Base-by-base conservation (phyloP, 2,888 invertebrate species). In the Hyles lineata region DNA sequence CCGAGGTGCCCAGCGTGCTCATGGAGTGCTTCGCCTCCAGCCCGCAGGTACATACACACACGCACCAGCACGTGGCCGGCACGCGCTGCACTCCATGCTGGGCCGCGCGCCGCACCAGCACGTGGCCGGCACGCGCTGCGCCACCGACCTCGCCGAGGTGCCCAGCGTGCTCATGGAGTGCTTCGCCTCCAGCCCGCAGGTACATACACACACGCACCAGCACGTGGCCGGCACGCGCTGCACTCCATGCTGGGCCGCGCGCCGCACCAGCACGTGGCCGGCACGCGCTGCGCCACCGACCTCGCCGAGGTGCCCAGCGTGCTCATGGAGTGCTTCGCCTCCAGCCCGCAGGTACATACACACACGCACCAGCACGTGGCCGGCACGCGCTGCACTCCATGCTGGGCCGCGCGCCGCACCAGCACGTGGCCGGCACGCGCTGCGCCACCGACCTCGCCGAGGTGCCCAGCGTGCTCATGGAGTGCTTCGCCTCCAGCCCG, bases 191-290 rank as follows among this genome's bases (percentile, higher is more conserved):
- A 98, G 99, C 93, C 97, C 97, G 0, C 95, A 98, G 78, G 84
- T 29, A 29, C 29, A 15, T 15, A 59, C 17, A 43, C n/a, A 60
- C 25, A 3, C 29, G 29, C 29, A 29, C 29, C 29, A 29, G 29
- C 99, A 99, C 90, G 99, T 99, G 95, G 97, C 99, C 97, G 99
- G 99, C 99, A 99, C 94, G 99, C 99, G 21, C 97, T 99, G 96
- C 99, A 99, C 93, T 99, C 99, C 23, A 99, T 99, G 99, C 92
- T 99, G 79, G 99, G 98, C 2, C 96, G 99, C 76, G 99, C 99
- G 0, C 96, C 96, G 75, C 98, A 99, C 92, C 99, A 99, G 91
- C 99, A 99, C 92, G 98, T 99, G 63, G 97, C 99, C 5, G 99
- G 99, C 75, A 99, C 99, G 0, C 95, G 99, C 73, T 99, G 99